phyloP scores from a whole-genome alignment of 2,888 invertebrate species.

The Odontothrips loti region DNA sequence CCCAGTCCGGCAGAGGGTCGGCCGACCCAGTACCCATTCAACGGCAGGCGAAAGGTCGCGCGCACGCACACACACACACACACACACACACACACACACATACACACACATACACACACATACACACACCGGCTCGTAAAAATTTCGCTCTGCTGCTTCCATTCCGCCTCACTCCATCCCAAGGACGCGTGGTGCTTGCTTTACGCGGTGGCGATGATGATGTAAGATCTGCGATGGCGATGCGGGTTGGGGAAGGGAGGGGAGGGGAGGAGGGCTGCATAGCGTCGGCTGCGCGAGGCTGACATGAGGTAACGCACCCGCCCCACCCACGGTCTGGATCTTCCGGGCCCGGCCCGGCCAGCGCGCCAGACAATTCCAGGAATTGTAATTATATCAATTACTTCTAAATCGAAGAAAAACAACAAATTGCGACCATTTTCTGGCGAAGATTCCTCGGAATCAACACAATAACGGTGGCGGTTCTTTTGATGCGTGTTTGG shows the following conservation, averaged over 20 bases:
- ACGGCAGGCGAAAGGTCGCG: slow-evolving; percentile 2
- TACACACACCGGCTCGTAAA: neutral
- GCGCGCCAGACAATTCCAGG: no score
- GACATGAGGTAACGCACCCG: no score
- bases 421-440: no score
- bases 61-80: no score
- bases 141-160: slow-evolving; percentile 14
- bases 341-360: no score
- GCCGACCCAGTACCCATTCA: neutral
- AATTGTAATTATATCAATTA: no score
- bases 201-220: neutral
- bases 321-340: no score
- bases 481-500: no score
- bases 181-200: neutral
- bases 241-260: neutral
- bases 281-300: neutral
- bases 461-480: no score
- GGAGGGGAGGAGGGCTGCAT: neutral
- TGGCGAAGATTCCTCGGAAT: no score
- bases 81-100: neutral
- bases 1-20: neutral
- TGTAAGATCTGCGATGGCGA: neutral
- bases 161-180: neutral
- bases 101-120: no score
- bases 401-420: no score